Conservation (phyloP, 2,797 vertebrate genomes). For the Tenualosa ilisha region DNA sequence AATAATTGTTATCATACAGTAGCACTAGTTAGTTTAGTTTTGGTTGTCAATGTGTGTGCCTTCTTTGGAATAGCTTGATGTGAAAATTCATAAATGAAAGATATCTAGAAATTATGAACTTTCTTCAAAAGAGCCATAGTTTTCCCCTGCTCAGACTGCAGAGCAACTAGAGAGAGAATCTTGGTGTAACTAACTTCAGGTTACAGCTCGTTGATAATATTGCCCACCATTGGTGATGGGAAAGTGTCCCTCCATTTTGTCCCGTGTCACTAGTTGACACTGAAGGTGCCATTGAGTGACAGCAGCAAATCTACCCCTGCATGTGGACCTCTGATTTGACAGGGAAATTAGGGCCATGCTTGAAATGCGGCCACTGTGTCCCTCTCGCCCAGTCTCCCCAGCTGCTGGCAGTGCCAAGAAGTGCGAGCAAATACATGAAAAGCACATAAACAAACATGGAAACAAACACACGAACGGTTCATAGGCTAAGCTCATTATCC, state of each 20-base stretch:
- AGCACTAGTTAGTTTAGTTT: background rate
- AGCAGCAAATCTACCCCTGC: background rate
- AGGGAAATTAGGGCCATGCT: background rate
- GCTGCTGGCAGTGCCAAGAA: background rate
- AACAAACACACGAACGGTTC: background rate
- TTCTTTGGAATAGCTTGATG: background rate
- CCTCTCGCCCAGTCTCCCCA: background rate
- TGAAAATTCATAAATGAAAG: background rate
- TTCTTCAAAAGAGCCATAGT: background rate
- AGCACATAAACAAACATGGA: constrained; percentile 4
- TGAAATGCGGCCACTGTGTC: background rate
- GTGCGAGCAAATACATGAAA: background rate
- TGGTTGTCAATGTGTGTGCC: background rate
- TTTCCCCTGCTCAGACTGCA: background rate
- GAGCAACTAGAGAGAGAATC: too few species aligned
- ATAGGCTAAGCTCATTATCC: constrained; percentile 11
- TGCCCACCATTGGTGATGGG: background rate
- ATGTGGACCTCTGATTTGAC: background rate
- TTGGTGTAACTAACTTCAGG: background rate
- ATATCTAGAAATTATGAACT: background rate
- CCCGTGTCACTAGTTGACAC: background rate
- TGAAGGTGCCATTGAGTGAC: background rate
- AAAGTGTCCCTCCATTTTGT: background rate
- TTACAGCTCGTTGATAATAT: background rate
- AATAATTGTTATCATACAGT: background rate